Evolutionary conservation across 92 coral and sea anemone genomes (phyloP).

Genomic region (Pocillopora grandis): DNA sequence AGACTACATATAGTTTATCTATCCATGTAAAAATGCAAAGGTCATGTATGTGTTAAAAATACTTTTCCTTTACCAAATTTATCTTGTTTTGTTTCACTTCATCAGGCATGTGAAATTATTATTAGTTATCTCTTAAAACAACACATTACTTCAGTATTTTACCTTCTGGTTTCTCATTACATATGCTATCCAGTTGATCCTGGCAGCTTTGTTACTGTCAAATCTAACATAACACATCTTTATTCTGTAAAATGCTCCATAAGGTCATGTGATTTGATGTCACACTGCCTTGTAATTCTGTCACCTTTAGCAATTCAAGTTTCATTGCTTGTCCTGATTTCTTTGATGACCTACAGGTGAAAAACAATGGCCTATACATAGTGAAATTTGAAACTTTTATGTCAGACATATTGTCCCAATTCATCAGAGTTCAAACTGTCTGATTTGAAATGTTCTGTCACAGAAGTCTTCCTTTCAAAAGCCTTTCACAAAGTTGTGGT

Average conservation of each 20-base stretch:
- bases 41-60: background rate
- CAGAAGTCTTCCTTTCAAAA: background rate
- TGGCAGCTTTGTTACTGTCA: background rate
- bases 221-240: too few species aligned
- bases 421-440: background rate
- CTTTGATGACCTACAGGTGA: background rate
- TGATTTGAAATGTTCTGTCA: conserved; percentile 27
- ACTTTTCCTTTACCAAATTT: conserved; percentile 1
- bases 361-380: conserved; percentile 19
- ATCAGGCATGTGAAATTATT: background rate
- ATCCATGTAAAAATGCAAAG: background rate
- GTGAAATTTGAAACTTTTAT: conserved; percentile 24
- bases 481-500: background rate
- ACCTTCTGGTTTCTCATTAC: conserved; percentile 1
- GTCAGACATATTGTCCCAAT: conserved; percentile 16
- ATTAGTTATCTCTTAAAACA: conserved; percentile 24
- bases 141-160: conserved; percentile 10
- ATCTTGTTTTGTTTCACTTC: conserved; percentile 32
- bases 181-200: background rate
- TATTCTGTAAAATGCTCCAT: too few species aligned
- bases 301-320: background rate
- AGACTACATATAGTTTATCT: background rate
- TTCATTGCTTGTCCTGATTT: conserved; percentile 14
- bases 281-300: background rate
- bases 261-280: too few species aligned